Conservation (phyloP, 2,888 invertebrate species). For the Steinernema carpocapsae region DNA sequence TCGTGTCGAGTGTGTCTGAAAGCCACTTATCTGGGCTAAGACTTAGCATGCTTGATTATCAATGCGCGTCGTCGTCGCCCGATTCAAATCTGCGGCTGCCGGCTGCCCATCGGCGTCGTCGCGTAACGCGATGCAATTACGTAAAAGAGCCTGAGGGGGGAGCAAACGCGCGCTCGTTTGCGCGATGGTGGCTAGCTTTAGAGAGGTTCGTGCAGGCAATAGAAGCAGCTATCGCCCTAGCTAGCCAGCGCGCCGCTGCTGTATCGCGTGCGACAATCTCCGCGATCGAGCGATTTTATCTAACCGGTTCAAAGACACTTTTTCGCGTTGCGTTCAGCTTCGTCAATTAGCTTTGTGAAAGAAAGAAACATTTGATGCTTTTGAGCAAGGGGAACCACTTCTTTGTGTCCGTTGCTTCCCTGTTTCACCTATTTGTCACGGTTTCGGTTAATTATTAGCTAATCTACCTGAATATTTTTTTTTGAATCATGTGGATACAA, state of each 20-base stretch:
- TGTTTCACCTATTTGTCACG: not conserved
- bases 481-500: not conserved
- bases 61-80: too few species aligned
- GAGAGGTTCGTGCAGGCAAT: too few species aligned
- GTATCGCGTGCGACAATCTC: not conserved
- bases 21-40: too few species aligned
- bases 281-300: slow-evolving; percentile 4
- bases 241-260: too few species aligned
- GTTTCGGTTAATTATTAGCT: not conserved
- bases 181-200: too few species aligned
- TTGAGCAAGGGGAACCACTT: not conserved
- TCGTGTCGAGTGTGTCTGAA: too few species aligned
- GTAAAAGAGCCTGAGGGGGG: not conserved
- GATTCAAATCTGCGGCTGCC: too few species aligned
- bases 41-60: too few species aligned
- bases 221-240: too few species aligned
- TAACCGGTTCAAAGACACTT: not conserved
- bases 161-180: not conserved
- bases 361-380: slow-evolving; percentile 1
- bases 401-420: not conserved
- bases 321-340: slow-evolving; percentile 5
- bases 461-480: too few species aligned
- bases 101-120: not conserved
- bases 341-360: not conserved
- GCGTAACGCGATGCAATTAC: slow-evolving; percentile 17